Evolutionary conservation across 2,797 vertebrate species (phyloP), one percentile per base, ranked within the genome.

Genomic region (Cynodonichthys magdalenae): DNA sequence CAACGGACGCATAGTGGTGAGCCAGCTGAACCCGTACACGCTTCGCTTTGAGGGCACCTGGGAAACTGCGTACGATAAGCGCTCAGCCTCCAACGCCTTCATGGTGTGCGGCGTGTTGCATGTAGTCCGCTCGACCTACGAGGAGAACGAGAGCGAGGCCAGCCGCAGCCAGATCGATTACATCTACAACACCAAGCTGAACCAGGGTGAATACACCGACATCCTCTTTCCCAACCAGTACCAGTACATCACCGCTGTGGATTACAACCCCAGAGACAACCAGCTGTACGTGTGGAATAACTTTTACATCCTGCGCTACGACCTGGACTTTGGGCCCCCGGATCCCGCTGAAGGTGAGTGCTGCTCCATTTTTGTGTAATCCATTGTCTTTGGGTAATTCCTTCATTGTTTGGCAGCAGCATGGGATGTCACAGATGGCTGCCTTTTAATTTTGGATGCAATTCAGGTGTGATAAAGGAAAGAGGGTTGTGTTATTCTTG

Each of bases 211-310:
- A 63, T 94, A 95, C 41, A 93, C 95, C 1, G 96, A 98, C 74
- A 91, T 99, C 63, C 94, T 95, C 28, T 99, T 99, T 72, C 98
- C 98, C 75, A 99, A 99, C 90, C 95, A 96, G 92, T 96, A 99
- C 91, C 98, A 99, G 89, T 99, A 98, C 81, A 96, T 99, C 46
- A 95, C 98, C 0, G 95, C 98, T 47, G 97, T 98, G 96, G 97
- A 99, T 96, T 99, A 99, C 92, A 99, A 99, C 90, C 98, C 98
- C 18, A 89, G 98, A 69, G 98, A 99, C 89, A 99, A 99, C 91
- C 97, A 97, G 80, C 93, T 99, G 0, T 99, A 99, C 0, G 98
- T 99, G 76, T 99, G 98, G 98, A 99, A 99, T 94, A 99, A 99
- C 92, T 98, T 98, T 89, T 97, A 98, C 92, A 95, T 96, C 77